Percentiles rank a stretch among this genome's conserved stretches.
phyloP scores from a whole-genome alignment of 2,797 vertebrate genomes.

The Carduelis carduelis region DNA sequence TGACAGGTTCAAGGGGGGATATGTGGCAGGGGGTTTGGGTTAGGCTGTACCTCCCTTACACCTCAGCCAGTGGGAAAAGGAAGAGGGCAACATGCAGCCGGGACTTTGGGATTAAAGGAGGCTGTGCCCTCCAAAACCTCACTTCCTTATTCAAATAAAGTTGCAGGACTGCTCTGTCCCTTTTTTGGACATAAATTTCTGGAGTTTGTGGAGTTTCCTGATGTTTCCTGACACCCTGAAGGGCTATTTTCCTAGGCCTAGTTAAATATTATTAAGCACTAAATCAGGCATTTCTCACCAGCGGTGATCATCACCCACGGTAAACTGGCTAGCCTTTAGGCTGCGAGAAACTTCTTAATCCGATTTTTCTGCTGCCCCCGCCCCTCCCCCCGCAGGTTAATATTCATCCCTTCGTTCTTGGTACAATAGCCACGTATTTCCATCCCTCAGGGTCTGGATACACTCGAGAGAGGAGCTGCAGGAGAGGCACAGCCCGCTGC shows the following conservation, averaged over 20 bases:
- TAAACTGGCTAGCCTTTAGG: not conserved
- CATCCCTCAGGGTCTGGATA: too few species aligned
- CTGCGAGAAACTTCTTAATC: not conserved
- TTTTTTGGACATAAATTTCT: not conserved
- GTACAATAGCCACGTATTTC: not conserved
- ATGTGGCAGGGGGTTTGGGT: fast-evolving
- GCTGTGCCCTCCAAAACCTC: fast-evolving
- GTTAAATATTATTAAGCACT: not conserved
- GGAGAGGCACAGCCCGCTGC: not conserved
- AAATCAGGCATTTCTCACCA: not conserved
- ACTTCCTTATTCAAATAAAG: not conserved
- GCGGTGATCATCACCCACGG: fast-evolving
- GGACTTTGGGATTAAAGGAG: not conserved
- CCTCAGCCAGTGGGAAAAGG: not conserved
- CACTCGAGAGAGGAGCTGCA: fast-evolving
- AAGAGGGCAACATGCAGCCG: fast-evolving
- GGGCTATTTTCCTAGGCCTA: not conserved
- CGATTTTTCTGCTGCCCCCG: not conserved
- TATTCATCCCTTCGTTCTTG: not conserved
- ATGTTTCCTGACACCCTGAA: not conserved
- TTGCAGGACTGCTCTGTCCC: not conserved
- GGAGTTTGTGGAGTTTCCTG: not conserved
- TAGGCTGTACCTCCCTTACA: too few species aligned
- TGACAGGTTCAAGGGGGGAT: fast-evolving
- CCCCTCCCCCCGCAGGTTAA: fast-evolving